Evolutionary conservation across 2,888 invertebrate genomes (phyloP).

Genomic region (Mycalesis mineus): DNA sequence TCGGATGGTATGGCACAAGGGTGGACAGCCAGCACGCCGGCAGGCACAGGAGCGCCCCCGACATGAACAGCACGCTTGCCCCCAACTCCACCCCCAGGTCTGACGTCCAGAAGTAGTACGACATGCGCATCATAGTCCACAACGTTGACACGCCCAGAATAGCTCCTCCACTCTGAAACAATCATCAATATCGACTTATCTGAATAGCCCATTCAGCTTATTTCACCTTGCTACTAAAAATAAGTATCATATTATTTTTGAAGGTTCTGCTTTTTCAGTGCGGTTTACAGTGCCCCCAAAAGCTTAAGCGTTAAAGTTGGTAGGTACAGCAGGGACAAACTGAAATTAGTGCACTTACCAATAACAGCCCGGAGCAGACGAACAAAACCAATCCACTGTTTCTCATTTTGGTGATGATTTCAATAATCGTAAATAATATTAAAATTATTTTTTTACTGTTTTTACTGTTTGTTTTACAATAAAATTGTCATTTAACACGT

Average conservation of each 20-base stretch:
- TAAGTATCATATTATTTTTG: no score
- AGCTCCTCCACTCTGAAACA: constrained; percentile 61
- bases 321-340: no score
- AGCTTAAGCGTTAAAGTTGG: no score
- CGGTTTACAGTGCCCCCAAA: no score
- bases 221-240: no score
- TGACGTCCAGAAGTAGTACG: constrained; percentile 69
- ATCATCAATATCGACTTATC: no score
- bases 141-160: constrained; percentile 57
- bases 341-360: constrained; percentile 45
- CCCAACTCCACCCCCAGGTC: constrained; percentile 63
- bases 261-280: no score
- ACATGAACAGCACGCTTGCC: constrained; percentile 49
- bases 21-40: constrained; percentile 68
- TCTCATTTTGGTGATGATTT: constrained; percentile 43
- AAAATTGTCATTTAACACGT: constrained; percentile 8
- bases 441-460: constrained; percentile 10
- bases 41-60: constrained; percentile 60
- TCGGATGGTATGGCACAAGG: constrained; percentile 57
- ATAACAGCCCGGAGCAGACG: constrained; percentile 59
- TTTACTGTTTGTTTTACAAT: constrained; percentile 13
- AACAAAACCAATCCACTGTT: constrained; percentile 59
- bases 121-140: constrained; percentile 63
- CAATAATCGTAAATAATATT: background rate
- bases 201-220: no score